Conservation (phyloP, 1,140 invertebrate genomes). For the Drosophila prosaltans region DNA sequence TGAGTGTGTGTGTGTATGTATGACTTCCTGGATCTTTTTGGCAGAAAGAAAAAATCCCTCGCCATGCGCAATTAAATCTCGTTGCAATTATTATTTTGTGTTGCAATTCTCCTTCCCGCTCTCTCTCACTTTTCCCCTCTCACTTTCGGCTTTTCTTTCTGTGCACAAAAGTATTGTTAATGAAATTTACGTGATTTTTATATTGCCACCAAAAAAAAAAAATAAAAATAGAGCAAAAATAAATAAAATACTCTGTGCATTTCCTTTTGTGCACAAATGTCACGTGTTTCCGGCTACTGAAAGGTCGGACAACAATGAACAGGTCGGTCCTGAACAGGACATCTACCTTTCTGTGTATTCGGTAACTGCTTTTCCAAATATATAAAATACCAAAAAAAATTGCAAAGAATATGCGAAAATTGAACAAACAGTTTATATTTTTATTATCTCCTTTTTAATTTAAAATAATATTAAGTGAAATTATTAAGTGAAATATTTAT, state of each 20-base stretch:
- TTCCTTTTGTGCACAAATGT: conserved; percentile 53
- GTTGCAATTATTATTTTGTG: conserved; percentile 70
- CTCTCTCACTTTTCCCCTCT: conserved; percentile 6
- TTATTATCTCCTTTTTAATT: too few species aligned
- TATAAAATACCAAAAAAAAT: background rate
- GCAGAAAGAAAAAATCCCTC: conserved; percentile 21
- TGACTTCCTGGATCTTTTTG: conserved; percentile 51
- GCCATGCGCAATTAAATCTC: conserved; percentile 71
- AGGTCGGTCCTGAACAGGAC: background rate
- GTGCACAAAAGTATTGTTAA: conserved; percentile 54
- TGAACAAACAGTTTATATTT: background rate
- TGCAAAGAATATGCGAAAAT: background rate
- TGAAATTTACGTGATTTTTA: conserved; percentile 76
- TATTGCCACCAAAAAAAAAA: conserved; percentile 46
- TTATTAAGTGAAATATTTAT: too few species aligned
- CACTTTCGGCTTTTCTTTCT: conserved; percentile 20
- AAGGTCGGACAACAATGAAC: conserved; percentile 16
- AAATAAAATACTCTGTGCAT: conserved; percentile 9
- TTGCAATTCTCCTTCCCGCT: conserved; percentile 11
- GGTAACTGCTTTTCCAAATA: background rate
- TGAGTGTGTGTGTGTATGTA: conserved; percentile 22
- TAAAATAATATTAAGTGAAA: too few species aligned
- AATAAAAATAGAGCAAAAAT: conserved; percentile 24
- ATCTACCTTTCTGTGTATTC: background rate
- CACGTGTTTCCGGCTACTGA: conserved; percentile 54